Evolutionary conservation across 2,797 vertebrate genomes (phyloP).

Genomic region (Chaunax sp.): DNA sequence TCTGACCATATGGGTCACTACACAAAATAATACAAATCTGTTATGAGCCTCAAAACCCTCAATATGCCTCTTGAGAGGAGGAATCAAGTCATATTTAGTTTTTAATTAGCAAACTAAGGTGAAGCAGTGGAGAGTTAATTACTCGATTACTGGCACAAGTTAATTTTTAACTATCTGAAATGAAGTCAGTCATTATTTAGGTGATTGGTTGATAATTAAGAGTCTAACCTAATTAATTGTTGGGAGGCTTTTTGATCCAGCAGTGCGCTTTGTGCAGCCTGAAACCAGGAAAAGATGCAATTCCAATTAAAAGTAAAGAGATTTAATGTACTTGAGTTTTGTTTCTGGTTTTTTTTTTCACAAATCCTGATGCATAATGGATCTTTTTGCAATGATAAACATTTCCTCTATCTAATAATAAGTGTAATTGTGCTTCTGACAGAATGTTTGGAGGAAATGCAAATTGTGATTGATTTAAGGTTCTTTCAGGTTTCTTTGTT

Average conservation of each 20-base stretch:
- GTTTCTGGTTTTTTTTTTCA: slow-evolving; percentile 12
- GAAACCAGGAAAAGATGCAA: slow-evolving; percentile 86
- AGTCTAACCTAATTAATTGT: slow-evolving; percentile 97
- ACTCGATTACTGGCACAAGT: slow-evolving; percentile 96
- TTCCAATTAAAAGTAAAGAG: slow-evolving; percentile 91
- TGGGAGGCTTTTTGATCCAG: slow-evolving; percentile 90
- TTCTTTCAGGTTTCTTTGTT: slow-evolving; percentile 89
- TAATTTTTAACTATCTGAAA: slow-evolving; percentile 98
- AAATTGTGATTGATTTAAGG: slow-evolving; percentile 91
- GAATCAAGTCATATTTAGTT: slow-evolving; percentile 94
- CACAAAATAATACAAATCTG: slow-evolving; percentile 24
- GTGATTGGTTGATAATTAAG: slow-evolving; percentile 99
- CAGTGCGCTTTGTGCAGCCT: slow-evolving; percentile 81
- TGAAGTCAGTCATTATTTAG: slow-evolving; percentile 95
- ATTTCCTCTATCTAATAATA: slow-evolving; percentile 91
- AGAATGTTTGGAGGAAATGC: slow-evolving; percentile 74
- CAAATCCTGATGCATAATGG: slow-evolving; percentile 76
- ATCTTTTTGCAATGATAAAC: slow-evolving; percentile 90
- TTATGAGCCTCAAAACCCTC: slow-evolving; percentile 38
- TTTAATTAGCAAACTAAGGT: slow-evolving; percentile 99
- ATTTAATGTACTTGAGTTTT: slow-evolving; percentile 88
- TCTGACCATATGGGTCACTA: slow-evolving; percentile 8
- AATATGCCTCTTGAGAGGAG: slow-evolving; percentile 82
- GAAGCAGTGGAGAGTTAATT: slow-evolving; percentile 96
- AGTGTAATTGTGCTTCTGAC: slow-evolving; percentile 89